Conservation (phyloP, 2,797 vertebrate species). For the Betta splendens region DNA sequence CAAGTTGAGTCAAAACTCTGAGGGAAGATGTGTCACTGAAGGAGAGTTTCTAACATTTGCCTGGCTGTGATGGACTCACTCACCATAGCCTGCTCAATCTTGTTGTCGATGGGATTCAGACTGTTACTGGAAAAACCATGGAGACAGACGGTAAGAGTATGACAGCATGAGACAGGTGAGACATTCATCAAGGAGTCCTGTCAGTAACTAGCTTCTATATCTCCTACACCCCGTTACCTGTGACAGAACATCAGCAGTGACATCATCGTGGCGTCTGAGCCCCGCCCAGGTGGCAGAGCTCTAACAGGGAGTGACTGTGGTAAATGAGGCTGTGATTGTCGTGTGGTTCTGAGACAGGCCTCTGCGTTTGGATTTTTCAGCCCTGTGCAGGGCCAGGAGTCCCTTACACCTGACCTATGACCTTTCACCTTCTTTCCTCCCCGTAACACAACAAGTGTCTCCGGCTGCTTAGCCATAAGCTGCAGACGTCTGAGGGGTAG, state of each 20-base stretch:
- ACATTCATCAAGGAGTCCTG: too few relatives aligned
- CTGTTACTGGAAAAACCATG: constrained; percentile 79
- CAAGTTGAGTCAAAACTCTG: too few relatives aligned
- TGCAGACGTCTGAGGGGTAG: constrained; percentile 37
- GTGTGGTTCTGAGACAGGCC: neutral
- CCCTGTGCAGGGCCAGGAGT: constrained; percentile 51
- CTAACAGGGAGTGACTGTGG: constrained; percentile 16
- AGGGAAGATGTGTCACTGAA: too few relatives aligned
- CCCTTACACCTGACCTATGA: constrained; percentile 25
- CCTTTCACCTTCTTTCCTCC: constrained; percentile 35
- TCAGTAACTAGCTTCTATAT: too few relatives aligned
- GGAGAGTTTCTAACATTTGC: too few relatives aligned
- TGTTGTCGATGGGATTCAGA: constrained; percentile 87
- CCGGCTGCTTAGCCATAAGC: constrained; percentile 43
- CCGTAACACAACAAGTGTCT: constrained; percentile 30
- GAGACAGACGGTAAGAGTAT: neutral
- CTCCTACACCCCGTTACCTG: too few relatives aligned
- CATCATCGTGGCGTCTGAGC: constrained; percentile 55
- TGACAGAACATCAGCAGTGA: constrained; percentile 62
- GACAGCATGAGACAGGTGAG: neutral
- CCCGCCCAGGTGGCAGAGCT: constrained; percentile 1
- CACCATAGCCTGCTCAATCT: constrained; percentile 84
- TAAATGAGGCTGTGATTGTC: neutral
- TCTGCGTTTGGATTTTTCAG: neutral
- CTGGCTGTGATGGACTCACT: too few relatives aligned